Evolutionary conservation across 2,113 vertebrate genomes (phyloP).

Genomic region (Hyla sarda): DNA sequence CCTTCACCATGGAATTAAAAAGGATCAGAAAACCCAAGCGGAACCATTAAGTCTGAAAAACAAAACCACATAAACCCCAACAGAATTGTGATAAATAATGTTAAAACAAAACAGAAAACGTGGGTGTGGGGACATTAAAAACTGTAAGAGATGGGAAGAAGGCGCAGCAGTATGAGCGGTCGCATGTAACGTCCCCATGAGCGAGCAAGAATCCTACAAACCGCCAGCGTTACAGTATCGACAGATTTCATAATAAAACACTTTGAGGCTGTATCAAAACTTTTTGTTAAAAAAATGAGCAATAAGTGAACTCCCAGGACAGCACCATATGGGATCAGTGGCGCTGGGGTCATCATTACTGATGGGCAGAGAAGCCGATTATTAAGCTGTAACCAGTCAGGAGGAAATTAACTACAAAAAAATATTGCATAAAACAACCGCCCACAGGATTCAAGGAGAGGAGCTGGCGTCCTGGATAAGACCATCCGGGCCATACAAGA

Average conservation of each 20-base stretch:
- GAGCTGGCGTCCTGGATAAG: not conserved
- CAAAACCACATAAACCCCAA: conserved; percentile 37
- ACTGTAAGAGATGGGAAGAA: conserved; percentile 64
- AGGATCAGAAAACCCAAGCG: conserved; percentile 62
- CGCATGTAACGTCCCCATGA: conserved; percentile 70
- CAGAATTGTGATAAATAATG: conserved; percentile 38
- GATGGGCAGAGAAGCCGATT: not conserved
- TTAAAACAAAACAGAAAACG: not conserved
- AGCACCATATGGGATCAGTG: conserved; percentile 31
- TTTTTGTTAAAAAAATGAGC: conserved; percentile 84
- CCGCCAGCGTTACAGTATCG: conserved; percentile 78
- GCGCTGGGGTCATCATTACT: not conserved
- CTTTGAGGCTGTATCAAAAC: conserved; percentile 90
- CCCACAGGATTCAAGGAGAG: conserved; percentile 63
- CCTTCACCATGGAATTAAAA: conserved; percentile 60
- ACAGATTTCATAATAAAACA: conserved; percentile 83
- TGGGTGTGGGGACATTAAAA: not conserved
- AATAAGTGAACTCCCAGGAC: conserved; percentile 3
- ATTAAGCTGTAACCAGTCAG: conserved; percentile 48
- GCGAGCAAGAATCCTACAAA: conserved; percentile 82
- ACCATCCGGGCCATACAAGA: not conserved
- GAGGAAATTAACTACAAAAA: conserved; percentile 70
- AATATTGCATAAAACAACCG: conserved; percentile 78
- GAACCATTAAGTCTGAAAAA: conserved; percentile 63
- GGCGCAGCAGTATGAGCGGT: conserved; percentile 64